A percentile compares a stretch with the other conserved stretches of the same genome.
Evolutionary conservation across 2,888 invertebrate species (phyloP).

Genomic region (Drosophila anomelani): DNA sequence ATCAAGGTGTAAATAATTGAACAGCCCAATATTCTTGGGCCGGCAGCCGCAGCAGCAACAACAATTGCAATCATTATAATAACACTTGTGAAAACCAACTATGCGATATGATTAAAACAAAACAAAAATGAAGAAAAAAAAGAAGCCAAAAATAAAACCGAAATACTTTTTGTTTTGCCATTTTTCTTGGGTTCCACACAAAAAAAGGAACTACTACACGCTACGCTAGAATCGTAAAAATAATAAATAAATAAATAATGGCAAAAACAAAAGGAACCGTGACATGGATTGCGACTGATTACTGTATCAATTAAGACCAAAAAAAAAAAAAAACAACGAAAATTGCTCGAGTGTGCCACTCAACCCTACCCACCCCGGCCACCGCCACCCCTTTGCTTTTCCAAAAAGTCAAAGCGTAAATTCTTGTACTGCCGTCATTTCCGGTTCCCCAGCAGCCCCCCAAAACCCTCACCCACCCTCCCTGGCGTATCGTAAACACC

Average conservation of each 20-base stretch:
- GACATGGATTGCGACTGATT: slow-evolving; percentile 45
- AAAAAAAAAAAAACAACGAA: not conserved
- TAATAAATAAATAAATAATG: slow-evolving; percentile 27
- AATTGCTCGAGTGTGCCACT: slow-evolving; percentile 16
- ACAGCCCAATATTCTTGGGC: slow-evolving; percentile 43
- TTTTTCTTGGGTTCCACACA: slow-evolving; percentile 5
- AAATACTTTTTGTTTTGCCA: slow-evolving; percentile 36
- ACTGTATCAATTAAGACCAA: slow-evolving; percentile 55
- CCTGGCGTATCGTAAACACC: slow-evolving; percentile 34
- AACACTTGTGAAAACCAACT: slow-evolving; percentile 47
- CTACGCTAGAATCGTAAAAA: slow-evolving; percentile 21
- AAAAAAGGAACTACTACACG: slow-evolving; percentile 13
- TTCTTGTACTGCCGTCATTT: slow-evolving; percentile 55
- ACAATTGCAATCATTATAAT: slow-evolving; percentile 47
- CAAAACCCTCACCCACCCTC: slow-evolving; percentile 5
- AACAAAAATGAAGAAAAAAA: slow-evolving; percentile 1
- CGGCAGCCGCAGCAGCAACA: slow-evolving; percentile 9
- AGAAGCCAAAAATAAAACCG: slow-evolving; percentile 25
- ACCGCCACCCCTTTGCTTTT: not conserved
- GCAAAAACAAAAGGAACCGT: slow-evolving; percentile 17
- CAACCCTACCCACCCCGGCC: not conserved
- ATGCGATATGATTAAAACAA: slow-evolving; percentile 47
- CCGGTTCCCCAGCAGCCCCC: slow-evolving; percentile 37
- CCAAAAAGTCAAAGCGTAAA: slow-evolving; percentile 32
- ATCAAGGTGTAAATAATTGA: slow-evolving; percentile 54